These are phyloP conservation scores for Lagopus leucura DNA, from an alignment of 2,113 vertebrate species.

Conservation along the genomic window DNA sequence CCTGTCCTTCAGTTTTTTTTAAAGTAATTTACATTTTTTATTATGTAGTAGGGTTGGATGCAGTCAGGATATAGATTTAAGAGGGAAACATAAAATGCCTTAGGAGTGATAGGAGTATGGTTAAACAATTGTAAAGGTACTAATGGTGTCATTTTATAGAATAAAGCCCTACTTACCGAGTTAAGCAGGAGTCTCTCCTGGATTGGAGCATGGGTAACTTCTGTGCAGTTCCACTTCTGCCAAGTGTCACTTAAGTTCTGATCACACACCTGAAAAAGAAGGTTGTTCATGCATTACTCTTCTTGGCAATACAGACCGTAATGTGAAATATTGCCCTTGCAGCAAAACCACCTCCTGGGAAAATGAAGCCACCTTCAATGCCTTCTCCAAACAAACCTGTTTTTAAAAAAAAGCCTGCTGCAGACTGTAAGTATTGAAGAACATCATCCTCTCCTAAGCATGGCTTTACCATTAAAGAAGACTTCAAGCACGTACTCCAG, in stretches of 20 bases:
- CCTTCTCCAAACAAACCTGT: accelerated
- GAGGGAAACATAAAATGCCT: background rate
- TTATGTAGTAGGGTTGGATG: background rate
- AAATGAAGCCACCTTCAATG: accelerated
- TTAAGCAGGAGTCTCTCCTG: background rate
- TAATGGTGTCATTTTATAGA: background rate
- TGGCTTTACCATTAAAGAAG: background rate
- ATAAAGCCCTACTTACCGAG: background rate
- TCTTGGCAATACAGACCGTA: background rate
- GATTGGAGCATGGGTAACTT: background rate
- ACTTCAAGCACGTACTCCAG: background rate
- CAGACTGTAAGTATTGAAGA: conserved; percentile 32
- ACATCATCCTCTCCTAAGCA: background rate
- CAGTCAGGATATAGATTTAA: background rate
- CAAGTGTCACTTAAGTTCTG: background rate
- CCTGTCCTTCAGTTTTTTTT: background rate
- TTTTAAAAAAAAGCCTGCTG: background rate
- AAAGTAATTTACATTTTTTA: background rate
- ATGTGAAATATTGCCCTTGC: conserved; percentile 7
- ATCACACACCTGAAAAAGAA: background rate
- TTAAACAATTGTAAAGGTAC: background rate
- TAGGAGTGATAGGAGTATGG: background rate
- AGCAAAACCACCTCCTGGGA: background rate
- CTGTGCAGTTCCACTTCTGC: background rate
- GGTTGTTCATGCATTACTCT: background rate